Percentiles rank a stretch among this genome's conserved stretches.
These are phyloP conservation scores for Pristionchus japonicus DNA, from an alignment of 2,888 invertebrate genomes.

Conservation along the genomic window DNA sequence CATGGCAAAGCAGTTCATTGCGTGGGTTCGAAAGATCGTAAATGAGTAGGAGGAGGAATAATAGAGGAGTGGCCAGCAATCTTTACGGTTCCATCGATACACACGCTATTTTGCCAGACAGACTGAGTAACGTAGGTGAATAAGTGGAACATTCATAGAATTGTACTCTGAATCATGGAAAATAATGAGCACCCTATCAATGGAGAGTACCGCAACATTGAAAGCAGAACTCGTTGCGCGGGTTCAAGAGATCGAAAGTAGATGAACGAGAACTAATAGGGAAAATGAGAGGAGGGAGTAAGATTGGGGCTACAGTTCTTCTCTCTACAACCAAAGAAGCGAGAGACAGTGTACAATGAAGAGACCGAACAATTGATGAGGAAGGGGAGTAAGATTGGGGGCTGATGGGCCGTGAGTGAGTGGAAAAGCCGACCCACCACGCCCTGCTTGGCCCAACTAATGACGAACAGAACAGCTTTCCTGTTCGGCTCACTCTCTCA, in stretches of 20 bases:
- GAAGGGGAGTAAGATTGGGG: neutral
- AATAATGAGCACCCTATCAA: too few species aligned
- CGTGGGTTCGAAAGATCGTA: neutral
- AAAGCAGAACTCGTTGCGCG: neutral
- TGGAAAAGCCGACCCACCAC: slow-evolving; percentile 4
- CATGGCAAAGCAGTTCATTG: too few species aligned
- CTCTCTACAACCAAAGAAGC: too few species aligned
- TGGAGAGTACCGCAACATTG: too few species aligned
- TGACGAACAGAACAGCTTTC: neutral
- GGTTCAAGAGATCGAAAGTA: neutral
- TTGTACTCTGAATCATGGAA: too few species aligned
- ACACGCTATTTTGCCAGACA: too few species aligned
- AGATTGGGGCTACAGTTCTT: neutral
- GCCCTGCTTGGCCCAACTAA: slow-evolving; percentile 9
- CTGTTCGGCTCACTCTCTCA: neutral
- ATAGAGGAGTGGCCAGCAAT: too few species aligned
- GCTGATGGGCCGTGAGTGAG: neutral
- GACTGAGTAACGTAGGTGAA: too few species aligned
- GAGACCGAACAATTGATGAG: too few species aligned
- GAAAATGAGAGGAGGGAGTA: neutral
- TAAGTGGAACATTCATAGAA: too few species aligned
- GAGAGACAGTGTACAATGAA: too few species aligned
- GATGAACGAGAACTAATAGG: neutral
- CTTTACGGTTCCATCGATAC: too few species aligned
- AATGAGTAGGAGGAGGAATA: neutral